Evolutionary conservation across 2,888 invertebrate genomes (phyloP), one percentile per base, ranked within the genome.

Genomic region (Hirtodrosophila cameraria): DNA sequence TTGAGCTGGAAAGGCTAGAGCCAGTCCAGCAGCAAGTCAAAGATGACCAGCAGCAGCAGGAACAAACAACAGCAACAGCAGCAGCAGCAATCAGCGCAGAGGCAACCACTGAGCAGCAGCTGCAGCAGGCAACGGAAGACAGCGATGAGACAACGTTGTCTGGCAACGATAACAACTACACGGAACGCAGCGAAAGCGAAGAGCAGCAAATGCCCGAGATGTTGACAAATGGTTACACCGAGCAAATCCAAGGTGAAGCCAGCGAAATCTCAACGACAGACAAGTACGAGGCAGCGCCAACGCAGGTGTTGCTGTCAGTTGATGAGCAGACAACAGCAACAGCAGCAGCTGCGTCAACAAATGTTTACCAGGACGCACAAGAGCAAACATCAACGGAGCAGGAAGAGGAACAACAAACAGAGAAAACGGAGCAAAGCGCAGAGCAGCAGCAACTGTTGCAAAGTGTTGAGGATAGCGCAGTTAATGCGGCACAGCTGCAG

Each of bases 191-290:
- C 35, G 68, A 71, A n/a, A 71, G 63, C 46, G 71, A 72, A 13
- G 75, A 77, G 43, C 60, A 77, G 43, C 60, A 79, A 67, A 77
- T 77, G 70, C 75, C 77, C 43, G 83, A 86, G 60, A 77, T 80
- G 67, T 61, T 82, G 57, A 86, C 80, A 68, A 83, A 82, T 63
- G 62, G 68, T 23, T 85, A 85, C 68, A 70, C 63, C 45, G 77
- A 75, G 23, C 65, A 71, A 63, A 50, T 46, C 48, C 63, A 42
- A 31, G 50, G 58, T 45, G 73, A 73, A 50, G 42, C 55, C 23
- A 59, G 48, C 52, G 31, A 61, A 45, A 15, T 38, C n/a, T 41
- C 38, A 15, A 59, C 57, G 18, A 62, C 54, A 16, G 63, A 54
- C 36, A 53, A 41, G 52, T 27, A 49, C 16, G 59, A 36, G 20